phyloP scores from a whole-genome alignment of 2,797 vertebrate genomes.

The Peromyscus attwateri region DNA sequence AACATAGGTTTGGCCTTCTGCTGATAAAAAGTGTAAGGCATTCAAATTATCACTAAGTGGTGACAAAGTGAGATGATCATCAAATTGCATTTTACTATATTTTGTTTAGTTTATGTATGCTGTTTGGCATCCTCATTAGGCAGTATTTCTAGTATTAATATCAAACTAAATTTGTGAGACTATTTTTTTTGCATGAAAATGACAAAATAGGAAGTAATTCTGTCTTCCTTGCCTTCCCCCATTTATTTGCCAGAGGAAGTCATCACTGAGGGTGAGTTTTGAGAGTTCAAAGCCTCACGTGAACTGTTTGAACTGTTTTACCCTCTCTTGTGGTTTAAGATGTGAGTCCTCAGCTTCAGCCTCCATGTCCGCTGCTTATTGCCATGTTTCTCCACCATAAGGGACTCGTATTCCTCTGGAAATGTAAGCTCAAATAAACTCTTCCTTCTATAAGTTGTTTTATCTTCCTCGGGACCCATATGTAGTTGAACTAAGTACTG shows the following conservation, averaged over 20 bases:
- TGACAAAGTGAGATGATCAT: background rate
- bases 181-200: background rate
- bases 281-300: background rate
- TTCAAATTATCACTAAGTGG: background rate
- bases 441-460: background rate
- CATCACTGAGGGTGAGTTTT: background rate
- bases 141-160: background rate
- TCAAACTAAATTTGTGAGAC: background rate
- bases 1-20: background rate
- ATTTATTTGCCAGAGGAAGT: background rate
- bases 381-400: background rate
- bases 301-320: background rate
- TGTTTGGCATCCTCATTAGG: background rate
- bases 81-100: background rate
- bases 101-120: background rate
- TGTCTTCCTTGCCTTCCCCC: background rate
- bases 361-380: background rate
- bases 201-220: background rate
- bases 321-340: background rate
- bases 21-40: background rate
- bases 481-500: constrained; percentile 11
- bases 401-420: background rate
- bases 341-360: background rate
- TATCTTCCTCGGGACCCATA: background rate
- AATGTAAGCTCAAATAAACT: background rate